Evolutionary conservation across 1,140 invertebrate species (phyloP), one percentile per base, ranked within the genome.

Genomic region (Tribolium castaneum): DNA sequence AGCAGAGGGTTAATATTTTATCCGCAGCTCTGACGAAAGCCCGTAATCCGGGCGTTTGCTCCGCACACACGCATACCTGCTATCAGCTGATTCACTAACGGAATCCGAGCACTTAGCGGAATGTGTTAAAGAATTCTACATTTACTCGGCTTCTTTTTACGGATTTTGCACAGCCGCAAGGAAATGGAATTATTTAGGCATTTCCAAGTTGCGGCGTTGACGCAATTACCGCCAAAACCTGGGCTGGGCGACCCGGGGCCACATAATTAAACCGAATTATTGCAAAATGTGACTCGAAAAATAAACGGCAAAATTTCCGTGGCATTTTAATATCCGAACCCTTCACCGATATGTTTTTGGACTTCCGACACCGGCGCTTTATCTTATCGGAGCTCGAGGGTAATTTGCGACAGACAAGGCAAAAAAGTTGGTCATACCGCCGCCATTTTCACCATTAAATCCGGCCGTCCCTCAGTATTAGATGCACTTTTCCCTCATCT

Each of bases 41-140:
- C 30, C 59, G 59, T 66, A 66, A 66, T 66, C 59, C 59, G 25
- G 25, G 59, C 25, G 59, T 66, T 66, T 66, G 30, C 59, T 66
- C 30, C n/a, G 59, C 59, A 66, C 59, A 66, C 59, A 66, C 59
- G 59, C 59, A 66, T 66, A 66, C 59, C 59, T 66, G 59, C 59
- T 66, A 34, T 66, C 25, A 34, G 34, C 59, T 66, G 59, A 66
- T 66, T 66, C 59, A 66, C 59, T 66, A 66, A 66, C 59, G 59
- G 59, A 66, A 66, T 66, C 59, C 12, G 59, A 66, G 59, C 59
- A 66, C 59, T 66, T 66, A 66, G 59, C 59, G 59, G 59, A 66
- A 66, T 66, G 59, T 66, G 59, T 66, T 66, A 66, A 66, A 66
- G 59, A 66, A 66, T 66, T 66, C 59, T 66, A 66, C 59, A 66